These are phyloP conservation scores for Podotricha telesiphe DNA, from an alignment of 2,888 invertebrate species.

Conservation along the genomic window DNA sequence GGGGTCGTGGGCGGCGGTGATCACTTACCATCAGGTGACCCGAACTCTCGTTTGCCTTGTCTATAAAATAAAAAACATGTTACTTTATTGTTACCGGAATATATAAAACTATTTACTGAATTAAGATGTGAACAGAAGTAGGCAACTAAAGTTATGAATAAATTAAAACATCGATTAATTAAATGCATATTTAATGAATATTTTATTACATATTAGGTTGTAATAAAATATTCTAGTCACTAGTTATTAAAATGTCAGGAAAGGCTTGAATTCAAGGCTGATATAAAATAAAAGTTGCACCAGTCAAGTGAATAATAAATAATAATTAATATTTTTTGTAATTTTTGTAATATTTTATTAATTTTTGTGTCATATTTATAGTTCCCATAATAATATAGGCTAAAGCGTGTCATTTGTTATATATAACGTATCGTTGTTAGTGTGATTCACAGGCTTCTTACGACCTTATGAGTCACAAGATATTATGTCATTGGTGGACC, in stretches of 20 bases:
- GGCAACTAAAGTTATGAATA: constrained; percentile 2
- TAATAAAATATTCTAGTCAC: constrained; percentile 17
- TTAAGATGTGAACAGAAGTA: neutral
- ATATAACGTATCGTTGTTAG: constrained; percentile 9
- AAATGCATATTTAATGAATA: too few species aligned
- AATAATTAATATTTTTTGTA: too few species aligned
- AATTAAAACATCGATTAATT: constrained; percentile 22
- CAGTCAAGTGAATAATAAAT: neutral
- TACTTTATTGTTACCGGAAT: neutral
- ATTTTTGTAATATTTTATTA: too few species aligned
- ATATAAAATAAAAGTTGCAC: constrained; percentile 20
- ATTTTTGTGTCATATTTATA: neutral
- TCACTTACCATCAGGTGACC: too few species aligned
- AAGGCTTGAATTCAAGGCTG: constrained; percentile 27
- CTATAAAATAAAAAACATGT: too few species aligned
- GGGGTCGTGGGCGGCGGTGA: too few species aligned
- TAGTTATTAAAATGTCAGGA: constrained; percentile 27
- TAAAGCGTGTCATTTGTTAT: constrained; percentile 17
- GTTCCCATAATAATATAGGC: neutral
- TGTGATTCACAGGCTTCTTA: constrained; percentile 15
- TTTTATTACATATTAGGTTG: constrained; percentile 16
- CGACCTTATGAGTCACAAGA: constrained; percentile 15
- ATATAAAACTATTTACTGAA: constrained; percentile 3
- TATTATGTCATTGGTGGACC: constrained; percentile 14
- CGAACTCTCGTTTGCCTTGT: too few species aligned